These are phyloP conservation scores for Phoxinus dragarum DNA, from an alignment of 2,797 vertebrate genomes.

Conservation along the genomic window DNA sequence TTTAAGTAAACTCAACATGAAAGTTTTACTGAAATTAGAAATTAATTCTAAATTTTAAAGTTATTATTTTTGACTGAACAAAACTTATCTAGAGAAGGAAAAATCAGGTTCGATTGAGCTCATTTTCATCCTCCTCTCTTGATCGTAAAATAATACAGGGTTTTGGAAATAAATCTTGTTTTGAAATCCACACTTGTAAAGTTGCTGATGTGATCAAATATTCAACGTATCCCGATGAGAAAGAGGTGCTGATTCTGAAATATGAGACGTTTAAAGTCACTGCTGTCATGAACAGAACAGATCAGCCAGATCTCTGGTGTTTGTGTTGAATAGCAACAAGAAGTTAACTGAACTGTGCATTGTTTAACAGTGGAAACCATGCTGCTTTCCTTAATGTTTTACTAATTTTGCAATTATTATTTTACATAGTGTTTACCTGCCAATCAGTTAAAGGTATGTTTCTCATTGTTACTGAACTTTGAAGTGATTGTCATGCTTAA, in stretches of 20 bases:
- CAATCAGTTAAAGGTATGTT: not conserved
- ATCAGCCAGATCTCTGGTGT: slow-evolving; percentile 18
- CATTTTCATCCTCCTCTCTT: slow-evolving; percentile 11
- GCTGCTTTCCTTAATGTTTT: not conserved
- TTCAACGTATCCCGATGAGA: not conserved
- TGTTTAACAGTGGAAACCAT: not conserved
- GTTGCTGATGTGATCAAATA: not conserved
- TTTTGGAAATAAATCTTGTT: not conserved
- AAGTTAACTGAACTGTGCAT: not conserved
- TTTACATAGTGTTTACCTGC: not conserved
- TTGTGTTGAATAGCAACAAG: not conserved
- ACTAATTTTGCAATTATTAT: not conserved
- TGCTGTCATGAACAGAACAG: not conserved
- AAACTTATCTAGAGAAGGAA: not conserved
- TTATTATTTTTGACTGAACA: not conserved
- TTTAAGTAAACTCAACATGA: too few species aligned
- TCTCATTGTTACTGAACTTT: not conserved
- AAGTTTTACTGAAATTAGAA: too few species aligned
- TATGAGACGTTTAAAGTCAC: not conserved
- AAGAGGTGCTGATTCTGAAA: slow-evolving; percentile 18
- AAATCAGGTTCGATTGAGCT: not conserved
- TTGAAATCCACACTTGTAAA: slow-evolving; percentile 18
- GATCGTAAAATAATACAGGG: not conserved
- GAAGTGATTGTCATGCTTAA: not conserved
- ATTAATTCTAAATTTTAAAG: too few species aligned